Evolutionary conservation across 2,113 vertebrate species (phyloP), one percentile per base, ranked within the genome.

Genomic region (Pelusios castaneus): DNA sequence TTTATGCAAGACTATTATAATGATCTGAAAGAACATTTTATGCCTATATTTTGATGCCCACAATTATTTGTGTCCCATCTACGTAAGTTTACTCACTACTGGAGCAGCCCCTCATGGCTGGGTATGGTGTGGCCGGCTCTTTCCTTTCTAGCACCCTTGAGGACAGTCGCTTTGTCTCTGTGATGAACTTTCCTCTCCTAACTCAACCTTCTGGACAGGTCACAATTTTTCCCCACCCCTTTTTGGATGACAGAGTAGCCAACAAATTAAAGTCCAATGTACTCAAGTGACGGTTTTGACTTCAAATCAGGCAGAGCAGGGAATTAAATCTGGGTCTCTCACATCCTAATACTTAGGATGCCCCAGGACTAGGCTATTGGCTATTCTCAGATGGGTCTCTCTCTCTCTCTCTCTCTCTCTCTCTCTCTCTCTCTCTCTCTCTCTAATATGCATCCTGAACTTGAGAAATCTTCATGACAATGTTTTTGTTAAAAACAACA

Each of bases 11-110:
- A 87, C 31, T 83, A 77, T 85, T 81, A 84, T 14, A 85, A 78
- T 80, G 54, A 92, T 73, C 63, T 38, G 45, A 85, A 96, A 89
- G 12, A 76, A 43, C 24, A n/a, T 80, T 95, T 97, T 58, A 63
- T 94, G 56, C 67, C 49, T 90, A 56, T 73, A 73, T 84, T 92
- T 91, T 58, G 84, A 19, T 82, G 80, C 45, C 84, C 90, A 77
- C 41, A 76, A 91, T 83, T 92, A 78, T 47, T 73, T 63, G 5
- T 84, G 19, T 73, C 78, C 78, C 93, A 34, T 70, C 17, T 10
- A 70, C 34, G 5, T 38, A 9, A 67, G n/a, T 38, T 19, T 34
- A 70, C 31, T n/a, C 16, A 67, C 8, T n/a, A 14, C 14, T 63
- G 31, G 60, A 63, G 31, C 58, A 29, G 14, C 31, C 31, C 31